These are phyloP conservation scores for Gila orcuttii DNA, from an alignment of 2,113 vertebrate genomes.

Conservation along the genomic window DNA sequence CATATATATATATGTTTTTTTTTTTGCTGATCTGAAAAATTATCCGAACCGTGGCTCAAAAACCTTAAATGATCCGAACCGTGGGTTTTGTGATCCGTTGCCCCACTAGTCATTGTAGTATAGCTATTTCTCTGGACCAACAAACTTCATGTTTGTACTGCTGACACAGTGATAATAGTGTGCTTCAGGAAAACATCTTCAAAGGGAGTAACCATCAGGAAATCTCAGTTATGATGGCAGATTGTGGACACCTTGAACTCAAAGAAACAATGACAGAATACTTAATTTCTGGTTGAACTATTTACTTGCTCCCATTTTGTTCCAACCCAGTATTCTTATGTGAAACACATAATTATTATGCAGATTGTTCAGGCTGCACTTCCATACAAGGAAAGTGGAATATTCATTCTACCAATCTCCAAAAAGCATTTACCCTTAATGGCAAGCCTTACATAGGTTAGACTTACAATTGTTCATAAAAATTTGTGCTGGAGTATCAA, in stretches of 20 bases:
- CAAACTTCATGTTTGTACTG: conserved; percentile 6
- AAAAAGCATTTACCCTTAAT: background rate
- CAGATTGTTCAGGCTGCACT: background rate
- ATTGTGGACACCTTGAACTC: conserved; percentile 23
- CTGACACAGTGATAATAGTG: conserved; percentile 20
- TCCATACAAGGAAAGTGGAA: background rate
- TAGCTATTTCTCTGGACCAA: background rate
- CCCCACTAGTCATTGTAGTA: background rate
- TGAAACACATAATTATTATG: background rate
- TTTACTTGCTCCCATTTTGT: background rate
- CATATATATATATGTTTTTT: too few relatives aligned
- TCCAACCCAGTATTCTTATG: background rate
- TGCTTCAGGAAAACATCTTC: background rate
- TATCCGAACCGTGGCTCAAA: too few relatives aligned
- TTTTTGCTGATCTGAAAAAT: too few relatives aligned
- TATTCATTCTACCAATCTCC: background rate
- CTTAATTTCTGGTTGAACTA: too few relatives aligned
- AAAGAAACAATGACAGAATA: background rate
- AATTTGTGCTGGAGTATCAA: background rate
- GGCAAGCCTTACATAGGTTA: too few relatives aligned
- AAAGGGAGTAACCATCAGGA: conserved; percentile 19
- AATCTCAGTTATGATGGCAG: background rate
- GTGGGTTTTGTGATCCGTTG: too few relatives aligned
- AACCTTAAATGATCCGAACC: too few relatives aligned
- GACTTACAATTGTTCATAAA: background rate